A percentile compares a stretch with the other conserved stretches of the same genome.
phyloP scores from a whole-genome alignment of 92 coral and sea anemone species.

The Paramuricea clavata region DNA sequence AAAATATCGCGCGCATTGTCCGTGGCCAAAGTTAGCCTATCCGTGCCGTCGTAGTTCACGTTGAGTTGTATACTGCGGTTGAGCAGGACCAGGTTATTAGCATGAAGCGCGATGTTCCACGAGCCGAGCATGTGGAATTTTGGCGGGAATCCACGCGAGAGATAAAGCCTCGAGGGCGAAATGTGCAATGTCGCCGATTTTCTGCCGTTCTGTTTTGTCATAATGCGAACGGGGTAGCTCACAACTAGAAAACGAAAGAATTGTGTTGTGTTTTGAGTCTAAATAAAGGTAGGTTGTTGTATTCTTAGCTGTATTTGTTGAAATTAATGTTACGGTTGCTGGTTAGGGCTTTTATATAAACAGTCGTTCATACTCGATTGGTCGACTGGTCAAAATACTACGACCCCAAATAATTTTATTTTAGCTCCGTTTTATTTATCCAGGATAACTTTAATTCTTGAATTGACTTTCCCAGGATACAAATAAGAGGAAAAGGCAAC shows the following conservation, averaged over 20 bases:
- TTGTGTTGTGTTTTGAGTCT: neutral
- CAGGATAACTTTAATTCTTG: neutral
- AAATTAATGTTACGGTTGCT: neutral
- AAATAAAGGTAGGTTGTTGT: neutral
- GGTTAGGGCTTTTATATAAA: too few species aligned
- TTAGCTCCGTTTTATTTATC: neutral
- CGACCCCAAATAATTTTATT: neutral
- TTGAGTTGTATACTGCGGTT: constrained; percentile 24
- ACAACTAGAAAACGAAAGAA: constrained; percentile 26
- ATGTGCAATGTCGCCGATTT: constrained; percentile 35
- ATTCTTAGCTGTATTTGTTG: neutral
- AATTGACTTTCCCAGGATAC: neutral
- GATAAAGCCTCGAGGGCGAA: constrained; percentile 50
- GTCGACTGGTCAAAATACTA: too few species aligned
- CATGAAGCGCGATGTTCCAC: constrained; percentile 47
- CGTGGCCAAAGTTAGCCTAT: constrained; percentile 27
- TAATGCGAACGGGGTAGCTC: constrained; percentile 44
- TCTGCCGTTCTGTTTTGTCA: constrained; percentile 16
- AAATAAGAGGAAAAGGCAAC: too few species aligned
- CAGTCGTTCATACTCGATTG: too few species aligned
- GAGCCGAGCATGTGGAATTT: constrained; percentile 43
- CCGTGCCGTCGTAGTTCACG: constrained; percentile 43
- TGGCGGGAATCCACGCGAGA: constrained; percentile 57
- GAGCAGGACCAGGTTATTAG: constrained; percentile 27
- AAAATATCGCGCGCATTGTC: constrained; percentile 41